Base-by-base conservation (phyloP, 2,797 vertebrate genomes). In the Rhincodon typus region DNA sequence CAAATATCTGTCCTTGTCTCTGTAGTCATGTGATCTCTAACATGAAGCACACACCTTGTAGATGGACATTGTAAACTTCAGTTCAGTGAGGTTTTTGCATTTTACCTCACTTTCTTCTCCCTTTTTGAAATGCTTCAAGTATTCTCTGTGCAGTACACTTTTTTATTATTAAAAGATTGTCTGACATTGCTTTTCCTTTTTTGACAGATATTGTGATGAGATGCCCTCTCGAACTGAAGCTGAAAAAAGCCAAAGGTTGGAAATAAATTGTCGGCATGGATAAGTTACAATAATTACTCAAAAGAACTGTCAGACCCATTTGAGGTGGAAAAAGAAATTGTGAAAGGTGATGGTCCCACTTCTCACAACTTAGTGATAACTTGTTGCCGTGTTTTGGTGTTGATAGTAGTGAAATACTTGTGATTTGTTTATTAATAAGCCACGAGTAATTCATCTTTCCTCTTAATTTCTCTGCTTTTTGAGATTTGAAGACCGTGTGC, bases 211-310 rank as follows among this genome's bases (percentile, higher is more conserved):
- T 98, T 94, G 97, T 98, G 96, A 98, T 98, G 93, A 96, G 98
- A 97, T 98, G 98, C 95, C 98, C 98, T 70, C 97, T 98, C 0
- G 97, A 97, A 96, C 96, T 98, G 95, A 98, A 98, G 96, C 97
- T 98, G 98, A 98, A 97, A 95, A 97, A 97, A 96, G 96, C 34
- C 50, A 96, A 88, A 94, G 95, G 67, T 96, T 97, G 87, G 96
- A 97, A 8, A 46, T n/a, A 8, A 94, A 96, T 98, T 98, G 98
- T 91, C 95, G 0, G 97, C 97, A 66, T 97, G 96, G 57, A 98
- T 98, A 94, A 97, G 96, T 42, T 98, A 97, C 96, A 8, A 79
- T 2, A 69, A 93, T 1, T 13, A 50, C 0, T 94, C 93, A 15
- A 96, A 96, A 70, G 96, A 97, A 13, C 95, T 97, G 2, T 1